Conservation (phyloP, 1,140 invertebrate genomes). For the Apis florea region DNA sequence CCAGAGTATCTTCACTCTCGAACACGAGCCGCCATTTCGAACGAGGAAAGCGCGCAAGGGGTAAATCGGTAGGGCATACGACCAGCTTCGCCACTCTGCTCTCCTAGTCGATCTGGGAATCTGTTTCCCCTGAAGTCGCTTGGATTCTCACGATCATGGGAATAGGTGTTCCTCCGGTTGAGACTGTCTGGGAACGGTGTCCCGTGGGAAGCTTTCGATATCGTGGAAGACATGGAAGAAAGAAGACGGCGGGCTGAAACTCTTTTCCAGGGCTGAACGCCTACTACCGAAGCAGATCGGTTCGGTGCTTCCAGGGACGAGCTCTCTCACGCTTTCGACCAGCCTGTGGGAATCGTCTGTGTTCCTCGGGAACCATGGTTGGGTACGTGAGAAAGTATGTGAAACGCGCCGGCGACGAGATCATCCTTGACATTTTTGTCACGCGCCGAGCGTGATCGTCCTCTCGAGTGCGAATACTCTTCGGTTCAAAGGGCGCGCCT, state of each 20-base stretch:
- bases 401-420: not conserved
- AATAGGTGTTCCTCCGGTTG: conserved; percentile 2
- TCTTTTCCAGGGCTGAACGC: conserved; percentile 58
- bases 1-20: not conserved
- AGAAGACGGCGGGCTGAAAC: conserved; percentile 18
- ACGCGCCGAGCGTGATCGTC: conserved; percentile 25
- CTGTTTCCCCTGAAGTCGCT: conserved; percentile 76
- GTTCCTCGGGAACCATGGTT: conserved; percentile 27
- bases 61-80: conserved; percentile 18
- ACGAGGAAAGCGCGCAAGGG: conserved; percentile 29
- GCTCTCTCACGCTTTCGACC: conserved; percentile 62
- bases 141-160: conserved; percentile 75
- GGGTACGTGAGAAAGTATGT: conserved; percentile 44
- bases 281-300: conserved; percentile 65
- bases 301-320: conserved; percentile 52
- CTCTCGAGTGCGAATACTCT: not conserved
- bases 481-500: conserved; percentile 4
- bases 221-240: not conserved
- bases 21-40: not conserved
- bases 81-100: conserved; percentile 64
- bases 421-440: conserved; percentile 6
- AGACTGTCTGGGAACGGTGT: conserved; percentile 43
- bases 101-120: conserved; percentile 77
- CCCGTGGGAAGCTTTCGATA: conserved; percentile 66
- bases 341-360: conserved; percentile 53